phyloP scores from a whole-genome alignment of 64 coral and sea anemone genomes.

The Stichodactyla mertensii region DNA sequence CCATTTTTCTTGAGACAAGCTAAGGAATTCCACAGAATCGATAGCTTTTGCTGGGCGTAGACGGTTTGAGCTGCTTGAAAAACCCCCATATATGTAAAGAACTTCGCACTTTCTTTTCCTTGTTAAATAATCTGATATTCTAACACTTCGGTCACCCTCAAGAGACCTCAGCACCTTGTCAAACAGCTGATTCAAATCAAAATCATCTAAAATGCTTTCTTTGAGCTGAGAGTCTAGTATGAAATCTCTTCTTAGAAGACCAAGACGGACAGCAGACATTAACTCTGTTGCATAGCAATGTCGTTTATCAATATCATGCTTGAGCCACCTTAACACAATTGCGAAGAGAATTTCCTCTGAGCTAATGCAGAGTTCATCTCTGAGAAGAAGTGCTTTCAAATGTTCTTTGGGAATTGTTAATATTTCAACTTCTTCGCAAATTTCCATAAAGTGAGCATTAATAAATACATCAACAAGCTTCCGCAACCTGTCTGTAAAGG shows the following conservation, averaged over 20 bases:
- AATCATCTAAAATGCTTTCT: conserved; percentile 15
- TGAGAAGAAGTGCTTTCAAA: conserved; percentile 21
- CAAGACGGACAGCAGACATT: conserved; percentile 54
- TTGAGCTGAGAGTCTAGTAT: conserved; percentile 11
- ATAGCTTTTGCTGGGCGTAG: neutral
- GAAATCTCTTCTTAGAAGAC: conserved; percentile 28
- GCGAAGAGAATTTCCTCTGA: conserved; percentile 58
- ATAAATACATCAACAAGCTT: conserved; percentile 40
- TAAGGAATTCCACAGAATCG: conserved; percentile 19
- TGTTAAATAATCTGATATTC: neutral
- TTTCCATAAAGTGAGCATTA: conserved; percentile 50
- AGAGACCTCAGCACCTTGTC: neutral
- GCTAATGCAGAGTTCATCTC: conserved; percentile 48
- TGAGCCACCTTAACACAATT: conserved; percentile 50
- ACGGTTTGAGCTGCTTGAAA: neutral
- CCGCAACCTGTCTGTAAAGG: conserved; percentile 32
- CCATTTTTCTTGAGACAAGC: neutral
- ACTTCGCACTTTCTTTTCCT: conserved; percentile 11
- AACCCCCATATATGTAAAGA: conserved; percentile 26
- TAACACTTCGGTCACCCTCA: neutral
- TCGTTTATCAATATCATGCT: conserved; percentile 38
- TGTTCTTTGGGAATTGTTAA: conserved; percentile 29
- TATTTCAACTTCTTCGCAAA: conserved; percentile 51
- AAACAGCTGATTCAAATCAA: neutral
- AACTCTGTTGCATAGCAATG: conserved; percentile 24